Evolutionary conservation across 2,888 invertebrate genomes (phyloP).

Genomic region (Griposia aprilina): DNA sequence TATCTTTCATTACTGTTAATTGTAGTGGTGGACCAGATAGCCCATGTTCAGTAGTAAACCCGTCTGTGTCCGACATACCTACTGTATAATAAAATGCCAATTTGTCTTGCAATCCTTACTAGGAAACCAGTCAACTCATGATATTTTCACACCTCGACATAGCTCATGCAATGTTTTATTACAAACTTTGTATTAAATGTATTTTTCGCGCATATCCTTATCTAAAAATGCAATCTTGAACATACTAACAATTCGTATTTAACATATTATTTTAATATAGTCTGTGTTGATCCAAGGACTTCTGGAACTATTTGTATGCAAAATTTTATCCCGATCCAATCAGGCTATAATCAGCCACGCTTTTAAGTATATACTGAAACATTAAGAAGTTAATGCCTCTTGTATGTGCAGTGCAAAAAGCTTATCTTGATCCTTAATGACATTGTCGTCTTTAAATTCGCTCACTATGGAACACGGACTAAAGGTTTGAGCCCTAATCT

Average conservation of each 20-base stretch:
- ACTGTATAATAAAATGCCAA: constrained; percentile 28
- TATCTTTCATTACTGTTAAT: constrained; percentile 57
- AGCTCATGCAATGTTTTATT: constrained; percentile 47
- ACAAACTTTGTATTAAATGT: constrained; percentile 28
- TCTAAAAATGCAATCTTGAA: constrained; percentile 40
- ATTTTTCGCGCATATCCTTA: constrained; percentile 37
- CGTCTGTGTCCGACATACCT: constrained; percentile 31
- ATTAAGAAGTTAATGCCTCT: constrained; percentile 50
- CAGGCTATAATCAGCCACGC: constrained; percentile 46
- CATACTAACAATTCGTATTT: constrained; percentile 30
- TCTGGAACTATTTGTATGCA: constrained; percentile 59
- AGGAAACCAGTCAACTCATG: constrained; percentile 41
- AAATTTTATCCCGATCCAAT: constrained; percentile 52
- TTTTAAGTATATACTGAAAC: constrained; percentile 52
- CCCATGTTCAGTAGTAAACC: constrained; percentile 30
- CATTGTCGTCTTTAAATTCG: constrained; percentile 43
- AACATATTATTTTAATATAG: constrained; percentile 33
- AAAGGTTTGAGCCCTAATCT: constrained; percentile 2
- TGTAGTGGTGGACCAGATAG: constrained; percentile 52
- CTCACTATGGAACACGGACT: constrained; percentile 18
- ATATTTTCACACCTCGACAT: constrained; percentile 44
- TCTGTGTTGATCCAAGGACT: constrained; percentile 33
- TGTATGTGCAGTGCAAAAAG: constrained; percentile 28
- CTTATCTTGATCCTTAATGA: constrained; percentile 54
- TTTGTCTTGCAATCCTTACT: constrained; percentile 40